Conservation (phyloP, 2,888 invertebrate genomes). For the Diarsia rubi region DNA sequence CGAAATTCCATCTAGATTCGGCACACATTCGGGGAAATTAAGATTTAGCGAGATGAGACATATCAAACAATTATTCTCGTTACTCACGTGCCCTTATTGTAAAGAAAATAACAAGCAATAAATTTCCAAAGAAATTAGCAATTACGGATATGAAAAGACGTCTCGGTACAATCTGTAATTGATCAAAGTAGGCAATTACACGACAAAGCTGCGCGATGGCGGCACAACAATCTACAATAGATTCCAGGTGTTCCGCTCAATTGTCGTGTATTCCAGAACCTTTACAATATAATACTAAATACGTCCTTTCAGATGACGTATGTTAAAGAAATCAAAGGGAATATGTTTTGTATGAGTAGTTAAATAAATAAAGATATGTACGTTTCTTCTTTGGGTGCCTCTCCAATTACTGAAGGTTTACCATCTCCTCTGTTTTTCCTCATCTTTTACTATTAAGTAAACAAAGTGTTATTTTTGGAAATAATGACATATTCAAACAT, state of each 20-base stretch:
- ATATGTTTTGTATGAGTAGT: conserved; percentile 1
- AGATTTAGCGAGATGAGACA: conserved; percentile 1
- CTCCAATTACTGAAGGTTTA: conserved; percentile 22
- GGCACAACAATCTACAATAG: conserved; percentile 46
- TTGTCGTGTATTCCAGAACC: conserved; percentile 32
- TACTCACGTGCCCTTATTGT: conserved; percentile 6
- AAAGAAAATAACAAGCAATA: conserved; percentile 23
- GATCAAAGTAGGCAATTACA: conserved; percentile 66
- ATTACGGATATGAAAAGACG: conserved; percentile 53
- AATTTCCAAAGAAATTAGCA: conserved; percentile 54
- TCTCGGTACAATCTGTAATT: conserved; percentile 58
- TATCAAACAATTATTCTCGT: background rate
- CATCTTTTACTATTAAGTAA: background rate
- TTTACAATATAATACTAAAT: conserved; percentile 36
- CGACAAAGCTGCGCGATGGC: conserved; percentile 39
- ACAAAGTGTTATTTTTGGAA: background rate
- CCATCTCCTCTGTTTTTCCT: background rate
- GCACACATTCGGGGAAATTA: background rate
- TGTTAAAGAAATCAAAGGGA: conserved; percentile 29
- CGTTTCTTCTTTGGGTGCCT: background rate
- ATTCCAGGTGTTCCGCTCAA: conserved; percentile 57
- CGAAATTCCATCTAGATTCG: background rate
- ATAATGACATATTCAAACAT: background rate
- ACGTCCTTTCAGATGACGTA: conserved; percentile 23
- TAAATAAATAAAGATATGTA: conserved; percentile 1